Base-by-base conservation (phyloP, 2,797 vertebrate species). In the Picus viridis region DNA sequence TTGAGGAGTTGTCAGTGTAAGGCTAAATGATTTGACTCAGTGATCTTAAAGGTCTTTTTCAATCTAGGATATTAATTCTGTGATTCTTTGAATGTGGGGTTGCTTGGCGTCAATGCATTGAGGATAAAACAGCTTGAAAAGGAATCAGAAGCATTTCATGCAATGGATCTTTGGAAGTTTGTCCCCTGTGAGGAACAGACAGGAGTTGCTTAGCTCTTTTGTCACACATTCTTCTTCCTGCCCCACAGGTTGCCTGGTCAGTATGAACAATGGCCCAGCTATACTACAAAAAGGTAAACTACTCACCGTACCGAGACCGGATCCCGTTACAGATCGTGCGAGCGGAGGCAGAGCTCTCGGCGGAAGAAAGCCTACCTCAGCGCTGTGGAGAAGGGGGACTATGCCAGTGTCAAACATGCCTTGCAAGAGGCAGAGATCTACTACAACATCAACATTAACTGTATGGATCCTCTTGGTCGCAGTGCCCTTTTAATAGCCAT, bases 391-490 rank as follows among this genome's bases (percentile, higher is more conserved):
- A 99, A 99, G 91, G 99, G 99, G 10, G 99, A 99, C 98, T 99
- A 99, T 47, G 99, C 99, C 30, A 99, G 98, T 0, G 99, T 99
- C 75, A 99, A 99, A 83, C 98, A 99, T n/a, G 98, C 98, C 47
- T 95, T 99, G 6, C 98, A 98, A 8, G 99, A 99, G 98, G 99
- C 99, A 0, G 99, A 99, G 97, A 98, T 99, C 91, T 99, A 99
- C 96, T 99, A 99, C 98, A 99, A 99, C 97, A 99, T 99, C 98
- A 99, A 99, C 83, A 98, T 99, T 83, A 99, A 99, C 98, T 99
- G 99, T 32, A 98, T 99, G 98, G 99, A 99, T 97, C 99, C 99
- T 36, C 97, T 99, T 70, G 99, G 99, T 63, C 98, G 99, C 96
- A 99, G 98, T 12, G 98, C 98, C 45, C 98, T 99, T 6, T 98